Conservation (phyloP, 2,797 vertebrate species). For the Microtus agrestis region DNA sequence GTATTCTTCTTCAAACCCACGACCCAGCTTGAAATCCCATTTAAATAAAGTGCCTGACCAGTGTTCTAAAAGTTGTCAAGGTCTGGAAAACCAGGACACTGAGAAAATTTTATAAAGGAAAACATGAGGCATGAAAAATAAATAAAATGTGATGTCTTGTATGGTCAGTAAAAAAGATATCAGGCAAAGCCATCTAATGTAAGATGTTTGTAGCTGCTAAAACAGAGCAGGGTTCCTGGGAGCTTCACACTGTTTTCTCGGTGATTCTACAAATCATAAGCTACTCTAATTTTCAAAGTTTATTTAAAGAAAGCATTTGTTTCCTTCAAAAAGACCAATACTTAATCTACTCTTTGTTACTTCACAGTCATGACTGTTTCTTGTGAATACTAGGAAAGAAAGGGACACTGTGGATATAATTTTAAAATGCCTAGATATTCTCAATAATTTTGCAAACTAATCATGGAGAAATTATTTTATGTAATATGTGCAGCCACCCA, state of each 20-base stretch:
- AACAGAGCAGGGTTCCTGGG: not conserved
- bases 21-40: not conserved
- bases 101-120: not conserved
- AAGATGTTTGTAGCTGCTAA: not conserved
- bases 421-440: constrained; percentile 12
- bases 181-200: not conserved
- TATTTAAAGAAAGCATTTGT: not conserved
- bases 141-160: not conserved
- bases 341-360: not conserved
- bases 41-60: not conserved
- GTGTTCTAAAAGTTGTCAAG: not conserved
- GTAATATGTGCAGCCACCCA: constrained; percentile 9
- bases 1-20: not conserved
- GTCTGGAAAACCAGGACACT: not conserved
- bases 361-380: not conserved
- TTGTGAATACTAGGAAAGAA: not conserved
- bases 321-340: not conserved
- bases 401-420: not conserved
- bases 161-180: not conserved
- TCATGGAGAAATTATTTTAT: constrained; percentile 43
- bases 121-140: not conserved
- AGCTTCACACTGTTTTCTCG: not conserved
- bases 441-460: constrained; percentile 34
- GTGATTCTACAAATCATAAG: not conserved
- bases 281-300: not conserved